Percentiles rank a stretch among this genome's conserved stretches.
These are phyloP conservation scores for Scelioninae gen. 2 DNA, from an alignment of 2,888 invertebrate species.

Conservation along the genomic window DNA sequence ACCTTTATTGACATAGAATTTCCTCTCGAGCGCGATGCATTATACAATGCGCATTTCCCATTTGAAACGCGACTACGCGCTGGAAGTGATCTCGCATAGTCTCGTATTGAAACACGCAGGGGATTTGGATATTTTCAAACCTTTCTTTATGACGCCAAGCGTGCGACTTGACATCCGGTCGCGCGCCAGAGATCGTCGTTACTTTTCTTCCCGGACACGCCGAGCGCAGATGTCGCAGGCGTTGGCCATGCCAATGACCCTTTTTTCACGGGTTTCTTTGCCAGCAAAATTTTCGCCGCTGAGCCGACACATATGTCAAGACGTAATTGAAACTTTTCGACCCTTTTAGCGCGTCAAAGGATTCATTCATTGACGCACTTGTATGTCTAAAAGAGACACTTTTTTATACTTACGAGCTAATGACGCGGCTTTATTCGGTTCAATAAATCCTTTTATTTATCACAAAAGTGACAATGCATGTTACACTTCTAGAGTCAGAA, in stretches of 20 bases:
- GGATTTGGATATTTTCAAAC: constrained; percentile 45
- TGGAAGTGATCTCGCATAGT: not conserved
- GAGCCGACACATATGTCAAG: constrained; percentile 46
- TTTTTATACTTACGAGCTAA: constrained; percentile 16
- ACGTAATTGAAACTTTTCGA: constrained; percentile 51
- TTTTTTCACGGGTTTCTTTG: constrained; percentile 49
- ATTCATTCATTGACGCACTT: constrained; percentile 33
- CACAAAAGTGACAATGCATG: too few relatives aligned
- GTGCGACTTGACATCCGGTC: constrained; percentile 50
- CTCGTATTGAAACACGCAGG: constrained; percentile 14
- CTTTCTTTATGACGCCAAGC: constrained; percentile 30
- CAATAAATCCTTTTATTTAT: not conserved
- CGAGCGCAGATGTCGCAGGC: constrained; percentile 50
- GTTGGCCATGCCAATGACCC: constrained; percentile 44
- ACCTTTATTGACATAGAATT: too few relatives aligned
- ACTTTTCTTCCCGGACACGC: constrained; percentile 48
- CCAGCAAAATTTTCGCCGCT: constrained; percentile 40
- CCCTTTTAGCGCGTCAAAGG: constrained; percentile 40
- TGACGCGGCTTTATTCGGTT: constrained; percentile 16
- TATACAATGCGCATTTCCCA: too few relatives aligned
- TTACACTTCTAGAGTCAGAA: too few relatives aligned
- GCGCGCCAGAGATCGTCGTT: constrained; percentile 48
- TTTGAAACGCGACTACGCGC: constrained; percentile 15
- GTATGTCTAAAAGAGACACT: constrained; percentile 18
- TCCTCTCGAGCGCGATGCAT: too few relatives aligned